phyloP scores from a whole-genome alignment of 2,888 invertebrate genomes.

The Drosophila bunnanda region DNA sequence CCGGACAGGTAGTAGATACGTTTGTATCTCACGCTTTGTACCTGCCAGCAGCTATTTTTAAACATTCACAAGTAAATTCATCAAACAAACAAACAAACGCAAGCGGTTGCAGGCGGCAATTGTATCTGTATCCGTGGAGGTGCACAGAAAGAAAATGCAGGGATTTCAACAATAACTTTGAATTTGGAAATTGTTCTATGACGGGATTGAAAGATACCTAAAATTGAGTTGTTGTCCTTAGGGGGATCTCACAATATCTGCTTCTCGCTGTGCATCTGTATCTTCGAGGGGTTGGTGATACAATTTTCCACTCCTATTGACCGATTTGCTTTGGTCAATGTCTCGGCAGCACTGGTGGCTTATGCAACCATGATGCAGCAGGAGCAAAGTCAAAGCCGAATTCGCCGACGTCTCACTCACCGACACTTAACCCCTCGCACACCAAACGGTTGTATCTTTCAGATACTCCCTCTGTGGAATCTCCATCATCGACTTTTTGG shows the following conservation, averaged over 20 bases:
- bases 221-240: not conserved
- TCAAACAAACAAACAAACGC: constrained; percentile 69
- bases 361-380: constrained; percentile 71
- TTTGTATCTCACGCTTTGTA: constrained; percentile 66
- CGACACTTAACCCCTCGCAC: constrained; percentile 18
- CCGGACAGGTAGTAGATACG: constrained; percentile 67
- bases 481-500: constrained; percentile 42
- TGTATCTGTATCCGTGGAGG: constrained; percentile 51
- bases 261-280: constrained; percentile 15
- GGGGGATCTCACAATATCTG: not conserved
- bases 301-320: constrained; percentile 73
- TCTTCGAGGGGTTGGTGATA: constrained; percentile 46
- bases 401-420: constrained; percentile 62
- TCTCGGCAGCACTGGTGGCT: constrained; percentile 45
- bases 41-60: constrained; percentile 64
- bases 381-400: constrained; percentile 47
- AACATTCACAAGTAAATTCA: constrained; percentile 72
- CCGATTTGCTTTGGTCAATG: constrained; percentile 67
- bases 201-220: not conserved
- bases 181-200: not conserved
- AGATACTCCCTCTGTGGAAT: constrained; percentile 34
- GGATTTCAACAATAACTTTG: not conserved
- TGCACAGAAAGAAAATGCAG: constrained; percentile 7
- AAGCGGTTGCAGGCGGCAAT: constrained; percentile 58
- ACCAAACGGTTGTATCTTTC: constrained; percentile 4